A percentile compares a stretch with the other conserved stretches of the same genome.
Conservation (phyloP, 2,888 invertebrate genomes). For the Auanema sp. region DNA sequence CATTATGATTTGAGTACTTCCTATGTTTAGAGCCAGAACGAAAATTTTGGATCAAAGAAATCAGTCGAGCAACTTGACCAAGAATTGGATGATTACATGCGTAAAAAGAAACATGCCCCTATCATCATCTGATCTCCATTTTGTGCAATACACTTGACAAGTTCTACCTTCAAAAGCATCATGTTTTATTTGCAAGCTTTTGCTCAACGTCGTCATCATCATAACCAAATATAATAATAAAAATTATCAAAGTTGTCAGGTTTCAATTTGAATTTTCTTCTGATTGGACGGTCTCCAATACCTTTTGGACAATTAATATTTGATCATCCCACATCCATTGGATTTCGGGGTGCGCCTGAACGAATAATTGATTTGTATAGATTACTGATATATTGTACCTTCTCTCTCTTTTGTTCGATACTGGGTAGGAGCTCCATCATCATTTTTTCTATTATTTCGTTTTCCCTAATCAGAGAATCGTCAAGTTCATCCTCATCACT, state of each 20-base stretch:
- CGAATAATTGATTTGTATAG: not conserved
- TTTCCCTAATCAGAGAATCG: not conserved
- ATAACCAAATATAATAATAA: too few relatives aligned
- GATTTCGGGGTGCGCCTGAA: conserved; percentile 26
- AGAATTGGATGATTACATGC: conserved; percentile 1
- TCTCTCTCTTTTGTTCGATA: not conserved
- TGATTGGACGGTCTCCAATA: conserved; percentile 17
- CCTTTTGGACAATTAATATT: conserved; percentile 25
- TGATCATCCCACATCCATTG: conserved; percentile 49
- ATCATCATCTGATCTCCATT: not conserved
- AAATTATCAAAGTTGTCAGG: too few relatives aligned
- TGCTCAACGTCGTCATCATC: too few relatives aligned
- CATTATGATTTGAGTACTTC: too few relatives aligned
- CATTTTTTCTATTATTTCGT: not conserved
- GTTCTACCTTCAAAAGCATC: too few relatives aligned
- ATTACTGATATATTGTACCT: not conserved
- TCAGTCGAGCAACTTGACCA: not conserved
- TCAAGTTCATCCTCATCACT: not conserved
- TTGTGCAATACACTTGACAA: too few relatives aligned
- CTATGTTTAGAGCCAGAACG: too few relatives aligned
- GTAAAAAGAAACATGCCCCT: not conserved
- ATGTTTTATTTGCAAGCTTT: too few relatives aligned
- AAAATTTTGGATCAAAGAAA: not conserved
- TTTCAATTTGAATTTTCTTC: too few relatives aligned
- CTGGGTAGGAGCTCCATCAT: not conserved